Base-by-base conservation (phyloP, 1,140 invertebrate species). In the Drosophila mauritiana region DNA sequence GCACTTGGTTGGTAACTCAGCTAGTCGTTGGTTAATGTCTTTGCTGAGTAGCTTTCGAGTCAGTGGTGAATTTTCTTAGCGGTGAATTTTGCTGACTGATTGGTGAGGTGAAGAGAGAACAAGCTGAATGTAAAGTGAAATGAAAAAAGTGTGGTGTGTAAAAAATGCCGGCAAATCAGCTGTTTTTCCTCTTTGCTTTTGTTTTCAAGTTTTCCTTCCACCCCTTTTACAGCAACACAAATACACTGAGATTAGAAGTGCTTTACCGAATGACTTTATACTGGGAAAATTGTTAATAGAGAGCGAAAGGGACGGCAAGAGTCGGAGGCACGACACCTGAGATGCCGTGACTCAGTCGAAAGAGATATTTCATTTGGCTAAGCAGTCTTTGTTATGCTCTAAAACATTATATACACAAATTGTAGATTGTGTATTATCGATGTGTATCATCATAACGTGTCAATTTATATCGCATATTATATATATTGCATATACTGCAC, bases 141-240 rank as follows among this genome's bases (percentile, higher is more conserved):
- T 46, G 43, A 53, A 69, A 31, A 52, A 51, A 65, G 68, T 79
- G 63, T 77, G 84, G 84, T 80, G 84, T 20, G 57, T 74, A 68
- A 70, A 3, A 81, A 76, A 90, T 77, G 86, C 86, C 86, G 86
- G 86, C 73, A 86, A 90, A 90, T 80, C 86, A 90, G 81, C 86
- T 90, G 86, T 70, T 90, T 63, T 58, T n/a, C 54, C 59, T 53
- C 54, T 25, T 48, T 11, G 34, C 43, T 46, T 61, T 62, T 77
- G 57, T 64, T 57, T 59, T 72, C 70, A 62, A 46, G 43, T 62
- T 46, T 68, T 80, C 53, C 62, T 77, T 55, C 13, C 63, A 34
- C 36, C 59, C 64, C 31, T 31, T 62, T 45, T 20, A n/a, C 20
- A 39, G 11, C 25, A 17, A 17, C 15, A 46, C 42, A 37, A 7